Conservation (phyloP, 37 sponge, comb jelly and placozoan species). For the Chondrilla cf. caribensis region DNA sequence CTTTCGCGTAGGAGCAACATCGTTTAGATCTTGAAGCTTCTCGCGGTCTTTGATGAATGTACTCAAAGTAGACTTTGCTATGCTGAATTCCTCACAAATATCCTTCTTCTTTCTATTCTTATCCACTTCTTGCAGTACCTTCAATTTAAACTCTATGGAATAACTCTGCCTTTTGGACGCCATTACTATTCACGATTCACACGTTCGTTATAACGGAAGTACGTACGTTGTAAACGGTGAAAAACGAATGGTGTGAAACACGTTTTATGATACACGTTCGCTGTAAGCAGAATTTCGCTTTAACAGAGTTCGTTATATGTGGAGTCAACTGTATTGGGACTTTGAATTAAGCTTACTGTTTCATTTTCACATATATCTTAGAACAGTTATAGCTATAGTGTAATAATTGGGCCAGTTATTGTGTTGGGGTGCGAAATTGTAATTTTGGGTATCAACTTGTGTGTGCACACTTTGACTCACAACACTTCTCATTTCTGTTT, state of each 20-base stretch:
- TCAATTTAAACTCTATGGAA: background rate
- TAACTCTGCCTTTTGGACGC: background rate
- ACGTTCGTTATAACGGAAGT: constrained; percentile 4
- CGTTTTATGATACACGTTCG: background rate
- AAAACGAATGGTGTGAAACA: background rate
- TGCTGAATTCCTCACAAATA: background rate
- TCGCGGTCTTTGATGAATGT: background rate
- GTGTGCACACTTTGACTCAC: background rate
- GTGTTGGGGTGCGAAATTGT: too few relatives aligned
- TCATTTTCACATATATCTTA: too few relatives aligned
- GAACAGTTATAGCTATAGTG: too few relatives aligned
- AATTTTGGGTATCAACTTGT: too few relatives aligned
- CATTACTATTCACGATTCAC: background rate
- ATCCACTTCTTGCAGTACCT: background rate
- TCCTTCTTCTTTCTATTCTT: background rate
- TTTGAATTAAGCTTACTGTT: too few relatives aligned
- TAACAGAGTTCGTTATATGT: constrained; percentile 16
- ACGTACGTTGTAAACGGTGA: background rate
- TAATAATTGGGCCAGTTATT: too few relatives aligned
- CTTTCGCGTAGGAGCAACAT: background rate
- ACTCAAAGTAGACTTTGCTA: background rate
- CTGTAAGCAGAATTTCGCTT: background rate
- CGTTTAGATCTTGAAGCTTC: background rate
- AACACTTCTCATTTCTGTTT: background rate
- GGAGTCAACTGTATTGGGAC: constrained; percentile 14